These are phyloP conservation scores for Anableps anableps DNA, from an alignment of 2,797 vertebrate species.

Conservation along the genomic window DNA sequence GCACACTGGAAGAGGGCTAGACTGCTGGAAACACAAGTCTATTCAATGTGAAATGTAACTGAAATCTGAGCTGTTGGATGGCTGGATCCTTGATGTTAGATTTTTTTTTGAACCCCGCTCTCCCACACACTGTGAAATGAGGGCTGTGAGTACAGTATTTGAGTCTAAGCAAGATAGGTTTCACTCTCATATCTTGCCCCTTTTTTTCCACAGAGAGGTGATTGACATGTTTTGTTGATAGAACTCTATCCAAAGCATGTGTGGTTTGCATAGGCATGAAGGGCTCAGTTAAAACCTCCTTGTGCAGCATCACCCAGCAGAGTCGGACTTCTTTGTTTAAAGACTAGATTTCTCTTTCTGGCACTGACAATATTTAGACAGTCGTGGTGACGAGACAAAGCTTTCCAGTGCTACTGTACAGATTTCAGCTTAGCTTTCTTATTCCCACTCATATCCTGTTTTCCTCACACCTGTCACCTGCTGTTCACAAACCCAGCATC, in stretches of 20 bases:
- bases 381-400: conserved; percentile 32
- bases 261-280: conserved; percentile 71
- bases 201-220: conserved; percentile 49
- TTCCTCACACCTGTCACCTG: conserved; percentile 46
- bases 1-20: conserved; percentile 64
- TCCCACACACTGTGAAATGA: conserved; percentile 73
- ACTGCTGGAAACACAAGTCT: conserved; percentile 75
- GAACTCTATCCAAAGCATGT: conserved; percentile 66
- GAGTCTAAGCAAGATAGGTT: conserved; percentile 63
- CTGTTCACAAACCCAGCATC: conserved; percentile 32
- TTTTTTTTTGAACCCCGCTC: conserved; percentile 62
- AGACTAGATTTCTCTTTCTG: conserved; percentile 40
- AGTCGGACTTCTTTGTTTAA: conserved; percentile 55
- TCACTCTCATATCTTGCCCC: conserved; percentile 58
- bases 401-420: conserved; percentile 18
- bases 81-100: conserved; percentile 62
- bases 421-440: neutral
- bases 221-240: conserved; percentile 75
- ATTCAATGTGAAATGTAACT: conserved; percentile 75
- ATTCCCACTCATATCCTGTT: conserved; percentile 1
- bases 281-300: conserved; percentile 52
- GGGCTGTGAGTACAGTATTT: conserved; percentile 67
- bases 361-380: conserved; percentile 51
- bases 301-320: conserved; percentile 32
- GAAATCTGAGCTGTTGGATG: conserved; percentile 70